Conservation (phyloP, 2,113 vertebrate species). For the Thamnophis sirtalis region DNA sequence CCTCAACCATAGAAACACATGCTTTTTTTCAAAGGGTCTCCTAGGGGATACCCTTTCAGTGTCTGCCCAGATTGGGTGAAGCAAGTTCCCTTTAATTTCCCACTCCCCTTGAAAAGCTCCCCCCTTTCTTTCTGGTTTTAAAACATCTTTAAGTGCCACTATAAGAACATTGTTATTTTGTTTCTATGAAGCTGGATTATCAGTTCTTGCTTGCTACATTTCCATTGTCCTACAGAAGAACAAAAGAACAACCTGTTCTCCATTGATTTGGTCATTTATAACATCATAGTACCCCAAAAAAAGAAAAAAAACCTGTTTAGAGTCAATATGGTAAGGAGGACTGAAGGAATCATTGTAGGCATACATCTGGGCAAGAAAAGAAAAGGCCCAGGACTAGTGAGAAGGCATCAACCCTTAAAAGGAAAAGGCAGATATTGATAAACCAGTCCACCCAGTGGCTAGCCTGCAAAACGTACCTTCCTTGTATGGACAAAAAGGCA, state of each 20-base stretch:
- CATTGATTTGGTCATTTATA: not conserved
- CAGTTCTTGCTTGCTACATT: not conserved
- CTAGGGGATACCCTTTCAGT: not conserved
- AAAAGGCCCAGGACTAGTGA: not conserved
- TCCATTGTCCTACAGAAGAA: not conserved
- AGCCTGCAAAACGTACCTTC: not conserved
- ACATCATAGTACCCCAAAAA: not conserved
- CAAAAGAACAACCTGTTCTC: not conserved
- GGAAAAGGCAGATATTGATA: not conserved
- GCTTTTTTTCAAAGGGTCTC: not conserved
- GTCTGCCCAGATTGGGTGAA: not conserved
- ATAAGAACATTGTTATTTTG: not conserved
- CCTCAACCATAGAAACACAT: not conserved
- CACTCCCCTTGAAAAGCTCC: not conserved
- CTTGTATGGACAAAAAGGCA: not conserved
- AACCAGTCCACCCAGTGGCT: not conserved
- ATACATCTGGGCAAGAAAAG: not conserved
- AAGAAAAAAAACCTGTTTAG: not conserved
- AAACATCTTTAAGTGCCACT: not conserved
- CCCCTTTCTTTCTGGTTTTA: not conserved
- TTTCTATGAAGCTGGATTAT: not conserved
- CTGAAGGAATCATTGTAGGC: not conserved
- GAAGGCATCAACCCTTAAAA: not conserved
- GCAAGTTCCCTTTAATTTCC: not conserved
- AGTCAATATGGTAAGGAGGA: not conserved